phyloP scores from a whole-genome alignment of 2,797 vertebrate genomes.

The Tamandua tetradactyla region DNA sequence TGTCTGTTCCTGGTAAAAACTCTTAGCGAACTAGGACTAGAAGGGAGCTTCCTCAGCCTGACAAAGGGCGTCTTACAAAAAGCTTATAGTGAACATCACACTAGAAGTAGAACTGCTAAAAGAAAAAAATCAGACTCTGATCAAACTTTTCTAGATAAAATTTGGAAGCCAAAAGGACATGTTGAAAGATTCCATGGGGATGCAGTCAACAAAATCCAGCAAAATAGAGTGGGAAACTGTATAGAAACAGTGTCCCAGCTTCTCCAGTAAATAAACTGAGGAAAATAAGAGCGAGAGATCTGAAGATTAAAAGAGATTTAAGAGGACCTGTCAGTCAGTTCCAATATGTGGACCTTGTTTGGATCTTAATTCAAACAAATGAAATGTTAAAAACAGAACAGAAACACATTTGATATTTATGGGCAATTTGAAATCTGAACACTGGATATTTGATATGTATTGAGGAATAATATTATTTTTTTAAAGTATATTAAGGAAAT shows the following conservation, averaged over 20 bases:
- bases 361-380: neutral
- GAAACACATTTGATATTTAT: neutral
- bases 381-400: neutral
- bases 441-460: neutral
- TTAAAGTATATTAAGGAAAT: slow-evolving; percentile 14
- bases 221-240: neutral
- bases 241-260: neutral
- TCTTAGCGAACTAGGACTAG: neutral
- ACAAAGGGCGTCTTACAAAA: neutral
- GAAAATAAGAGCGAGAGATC: neutral
- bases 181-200: neutral
- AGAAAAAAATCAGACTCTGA: neutral
- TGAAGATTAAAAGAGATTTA: neutral
- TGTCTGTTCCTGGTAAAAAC: neutral
- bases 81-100: neutral
- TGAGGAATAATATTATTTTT: slow-evolving; percentile 25
- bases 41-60: neutral
- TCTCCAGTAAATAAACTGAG: neutral
- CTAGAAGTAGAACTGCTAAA: neutral
- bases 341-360: neutral
- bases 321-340: neutral
- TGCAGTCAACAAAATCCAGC: slow-evolving; percentile 16
- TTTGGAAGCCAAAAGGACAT: neutral
- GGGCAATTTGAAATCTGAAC: slow-evolving; percentile 18
- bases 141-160: neutral